Percentiles rank a stretch among this genome's conserved stretches.
These are phyloP conservation scores for Tupiocoris notatus DNA, from an alignment of 2,888 invertebrate species.

Conservation along the genomic window DNA sequence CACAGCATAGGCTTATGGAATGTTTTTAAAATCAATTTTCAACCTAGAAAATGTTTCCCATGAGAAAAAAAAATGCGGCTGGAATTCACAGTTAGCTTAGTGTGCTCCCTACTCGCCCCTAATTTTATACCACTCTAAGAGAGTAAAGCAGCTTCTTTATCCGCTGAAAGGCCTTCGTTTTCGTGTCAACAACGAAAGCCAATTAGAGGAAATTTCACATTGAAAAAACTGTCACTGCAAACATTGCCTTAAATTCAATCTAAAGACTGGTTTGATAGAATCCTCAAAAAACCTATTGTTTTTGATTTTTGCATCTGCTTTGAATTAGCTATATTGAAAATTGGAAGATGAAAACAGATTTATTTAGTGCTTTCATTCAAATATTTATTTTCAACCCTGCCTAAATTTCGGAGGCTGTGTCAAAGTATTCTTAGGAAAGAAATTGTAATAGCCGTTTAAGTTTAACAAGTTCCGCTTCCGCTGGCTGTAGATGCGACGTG, in stretches of 20 bases:
- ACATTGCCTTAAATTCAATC: conserved; percentile 46
- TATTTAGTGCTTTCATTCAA: background rate
- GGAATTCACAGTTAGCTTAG: too few relatives aligned
- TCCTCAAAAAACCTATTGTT: conserved; percentile 12
- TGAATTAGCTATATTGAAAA: conserved; percentile 14
- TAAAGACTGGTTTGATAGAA: conserved; percentile 46
- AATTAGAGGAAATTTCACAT: conserved; percentile 3
- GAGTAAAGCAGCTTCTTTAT: background rate
- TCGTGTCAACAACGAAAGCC: conserved; percentile 35
- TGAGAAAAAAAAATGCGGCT: too few relatives aligned
- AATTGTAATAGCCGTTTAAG: background rate
- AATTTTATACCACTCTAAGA: background rate
- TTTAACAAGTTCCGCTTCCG: background rate
- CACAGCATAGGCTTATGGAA: too few relatives aligned
- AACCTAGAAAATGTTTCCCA: too few relatives aligned
- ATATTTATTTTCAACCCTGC: background rate
- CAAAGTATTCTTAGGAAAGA: background rate
- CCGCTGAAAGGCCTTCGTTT: background rate
- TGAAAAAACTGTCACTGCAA: conserved; percentile 46
- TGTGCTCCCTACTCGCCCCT: too few relatives aligned
- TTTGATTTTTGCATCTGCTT: conserved; percentile 5
- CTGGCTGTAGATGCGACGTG: background rate
- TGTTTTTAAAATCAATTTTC: too few relatives aligned
- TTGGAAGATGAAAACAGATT: background rate
- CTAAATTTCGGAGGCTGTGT: conserved; percentile 14